A percentile compares a stretch with the other conserved stretches of the same genome.
These are phyloP conservation scores for Ia io DNA, from an alignment of 2,113 vertebrate species.

Conservation along the genomic window DNA sequence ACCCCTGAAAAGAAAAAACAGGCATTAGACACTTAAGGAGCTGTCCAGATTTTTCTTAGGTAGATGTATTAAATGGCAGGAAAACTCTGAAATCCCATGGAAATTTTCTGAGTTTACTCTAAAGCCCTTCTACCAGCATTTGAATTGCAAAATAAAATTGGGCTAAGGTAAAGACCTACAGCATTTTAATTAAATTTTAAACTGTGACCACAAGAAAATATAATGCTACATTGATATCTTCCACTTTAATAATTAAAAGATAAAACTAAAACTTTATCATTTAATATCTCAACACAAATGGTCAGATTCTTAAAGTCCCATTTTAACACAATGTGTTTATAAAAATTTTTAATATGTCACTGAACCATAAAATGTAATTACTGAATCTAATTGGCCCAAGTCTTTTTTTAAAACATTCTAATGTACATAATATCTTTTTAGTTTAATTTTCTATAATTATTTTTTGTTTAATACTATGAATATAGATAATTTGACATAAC, in stretches of 20 bases:
- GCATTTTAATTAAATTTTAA: conserved; percentile 27
- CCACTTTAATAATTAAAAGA: conserved; percentile 12
- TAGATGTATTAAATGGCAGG: not conserved
- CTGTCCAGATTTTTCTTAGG: not conserved
- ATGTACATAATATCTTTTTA: not conserved
- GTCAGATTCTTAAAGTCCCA: not conserved
- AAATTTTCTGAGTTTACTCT: not conserved
- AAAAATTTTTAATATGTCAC: not conserved
- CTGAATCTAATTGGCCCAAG: not conserved
- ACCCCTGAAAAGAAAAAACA: not conserved
- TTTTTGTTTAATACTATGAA: not conserved
- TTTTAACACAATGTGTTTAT: not conserved
- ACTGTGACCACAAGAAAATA: not conserved
- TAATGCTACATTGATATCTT: not conserved
- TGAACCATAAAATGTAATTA: not conserved
- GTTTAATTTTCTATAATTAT: not conserved
- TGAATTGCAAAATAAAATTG: not conserved
- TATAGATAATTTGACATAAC: not conserved
- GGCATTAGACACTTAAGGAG: not conserved
- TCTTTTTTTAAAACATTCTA: not conserved
- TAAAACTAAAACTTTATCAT: not conserved
- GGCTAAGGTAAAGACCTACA: not conserved
- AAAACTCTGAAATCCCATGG: not conserved
- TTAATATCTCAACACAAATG: not conserved
- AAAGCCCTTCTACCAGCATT: not conserved